These are phyloP conservation scores for Pangasius djambal DNA, from an alignment of 2,797 vertebrate genomes.

Conservation along the genomic window DNA sequence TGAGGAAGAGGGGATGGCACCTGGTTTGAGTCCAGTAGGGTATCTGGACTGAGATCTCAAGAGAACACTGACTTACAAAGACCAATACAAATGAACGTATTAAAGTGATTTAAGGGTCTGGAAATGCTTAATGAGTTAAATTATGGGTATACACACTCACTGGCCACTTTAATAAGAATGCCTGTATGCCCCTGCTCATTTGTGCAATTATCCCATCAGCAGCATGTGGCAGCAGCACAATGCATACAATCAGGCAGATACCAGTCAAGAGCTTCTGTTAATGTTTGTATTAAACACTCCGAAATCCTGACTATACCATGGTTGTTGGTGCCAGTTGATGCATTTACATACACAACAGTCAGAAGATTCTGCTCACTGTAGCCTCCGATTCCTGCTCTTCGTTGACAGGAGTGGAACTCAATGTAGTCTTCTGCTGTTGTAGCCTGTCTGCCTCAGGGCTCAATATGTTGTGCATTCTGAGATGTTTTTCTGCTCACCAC, in stretches of 20 bases:
- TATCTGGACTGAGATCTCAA: conserved; percentile 15
- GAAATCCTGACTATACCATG: neutral
- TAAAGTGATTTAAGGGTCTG: neutral
- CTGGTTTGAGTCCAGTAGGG: neutral
- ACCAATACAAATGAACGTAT: neutral
- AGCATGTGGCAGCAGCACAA: neutral
- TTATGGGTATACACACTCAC: neutral
- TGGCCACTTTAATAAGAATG: conserved; percentile 2
- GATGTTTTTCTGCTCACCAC: neutral
- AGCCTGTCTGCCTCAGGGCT: neutral
- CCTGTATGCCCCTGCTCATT: neutral
- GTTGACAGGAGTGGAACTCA: neutral
- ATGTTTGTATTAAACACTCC: neutral
- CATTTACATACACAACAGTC: neutral
- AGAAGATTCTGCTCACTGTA: neutral
- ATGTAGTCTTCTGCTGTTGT: neutral
- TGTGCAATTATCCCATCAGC: neutral
- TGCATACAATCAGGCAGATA: conserved; percentile 3
- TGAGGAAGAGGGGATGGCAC: conserved; percentile 48
- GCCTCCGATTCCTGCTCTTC: neutral
- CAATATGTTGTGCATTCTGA: neutral
- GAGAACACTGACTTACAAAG: neutral
- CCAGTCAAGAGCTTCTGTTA: neutral
- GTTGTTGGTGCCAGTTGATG: neutral
- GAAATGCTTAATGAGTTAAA: neutral